Evolutionary conservation across 2,888 invertebrate species (phyloP), one percentile per base, ranked within the genome.

Genomic region (Heliconius hortense): DNA sequence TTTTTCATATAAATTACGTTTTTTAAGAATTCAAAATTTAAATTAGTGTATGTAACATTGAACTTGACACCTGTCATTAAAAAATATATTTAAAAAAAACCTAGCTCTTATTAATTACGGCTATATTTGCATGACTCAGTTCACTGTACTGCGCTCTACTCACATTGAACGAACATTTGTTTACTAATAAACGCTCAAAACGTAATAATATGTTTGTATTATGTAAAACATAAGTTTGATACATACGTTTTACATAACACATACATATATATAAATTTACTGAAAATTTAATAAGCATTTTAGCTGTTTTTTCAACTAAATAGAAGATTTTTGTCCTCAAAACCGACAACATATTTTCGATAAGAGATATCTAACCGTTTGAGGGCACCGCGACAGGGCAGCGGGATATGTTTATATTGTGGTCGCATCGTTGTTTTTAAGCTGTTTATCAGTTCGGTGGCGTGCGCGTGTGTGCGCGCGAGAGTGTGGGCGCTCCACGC

Each of bases 401-500:
- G 78, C 78, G 79, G 82, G 82, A 79, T 80, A 81, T 84, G 84
- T 86, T 83, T 82, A 82, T 87, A 87, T 86, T 92, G 90, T 91
- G 91, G 85, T 88, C 90, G 89, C 88, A 89, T 85, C 86, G 87
- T 86, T 90, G 89, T 90, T 91, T 90, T 92, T 87, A 88, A 90
- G 84, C 86, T 88, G 91, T 91, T 93, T 93, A 93, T 93, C 92
- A 91, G 90, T 89, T 87, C 85, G 77, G 82, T 83, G 84, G 78
- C 4, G 82, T 84, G 84, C 81, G 82, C 83, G 87, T 87, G 82
- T 77, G 82, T 77, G 80, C 75, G 81, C 76, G 79, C 78, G 83
- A 75, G 76, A 81, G 89, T 89, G 89, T 90, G 90, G 85, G 91
- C 89, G 90, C 87, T 87, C 88, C 88, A 84, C 84, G 89, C 84